Base-by-base conservation (phyloP, 2,888 invertebrate species). In the Latrodectus elegans region DNA sequence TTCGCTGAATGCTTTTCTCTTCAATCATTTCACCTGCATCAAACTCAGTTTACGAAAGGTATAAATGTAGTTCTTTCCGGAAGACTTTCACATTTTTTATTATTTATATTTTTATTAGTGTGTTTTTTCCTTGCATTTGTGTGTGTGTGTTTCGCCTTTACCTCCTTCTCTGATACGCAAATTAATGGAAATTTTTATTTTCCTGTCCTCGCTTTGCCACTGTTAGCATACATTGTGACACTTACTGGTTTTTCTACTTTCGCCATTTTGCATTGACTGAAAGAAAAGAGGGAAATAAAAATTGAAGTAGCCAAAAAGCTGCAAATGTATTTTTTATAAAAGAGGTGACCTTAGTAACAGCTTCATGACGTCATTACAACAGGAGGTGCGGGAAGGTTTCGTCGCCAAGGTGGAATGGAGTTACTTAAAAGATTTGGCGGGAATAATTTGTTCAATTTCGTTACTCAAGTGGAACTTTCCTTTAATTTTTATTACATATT, bases 301-400 rank as follows among this genome's bases (percentile, higher is more conserved):
- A 60, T 15, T n/a, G 52, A 77, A 65, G 14, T 67, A 55, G 52
- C 68, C 51, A 38, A 79, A 79, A 85, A 85, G 85, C 85, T 71
- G 80, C 86, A 76, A 86, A 81, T 86, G 86, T 79, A 70, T 70
- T 38, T 38, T 38, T 38, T 65, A 76, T 70, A 67, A 87, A 87
- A 77, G 81, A 87, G 86, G 86, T 87, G 86, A 87, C 86, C 86
- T 87, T 87, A 87, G 86, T 80, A 87, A 87, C 86, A 77, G 81
- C 86, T 87, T 87, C 81, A 49, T 87, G 86, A 87, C 86, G 86
- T 87, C 86, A 87, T 67, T 76, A 81, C 81, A 81, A 76, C 81
- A 38, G 81, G 70, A 75, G 73, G 73, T 80, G 74, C 81, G 65
- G 71, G 73, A 60, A 65, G 81, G 52, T 70, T 81, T 81, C 76